These are phyloP conservation scores for Darevskia mixta DNA, from an alignment of 2,797 vertebrate species.

Conservation along the genomic window DNA sequence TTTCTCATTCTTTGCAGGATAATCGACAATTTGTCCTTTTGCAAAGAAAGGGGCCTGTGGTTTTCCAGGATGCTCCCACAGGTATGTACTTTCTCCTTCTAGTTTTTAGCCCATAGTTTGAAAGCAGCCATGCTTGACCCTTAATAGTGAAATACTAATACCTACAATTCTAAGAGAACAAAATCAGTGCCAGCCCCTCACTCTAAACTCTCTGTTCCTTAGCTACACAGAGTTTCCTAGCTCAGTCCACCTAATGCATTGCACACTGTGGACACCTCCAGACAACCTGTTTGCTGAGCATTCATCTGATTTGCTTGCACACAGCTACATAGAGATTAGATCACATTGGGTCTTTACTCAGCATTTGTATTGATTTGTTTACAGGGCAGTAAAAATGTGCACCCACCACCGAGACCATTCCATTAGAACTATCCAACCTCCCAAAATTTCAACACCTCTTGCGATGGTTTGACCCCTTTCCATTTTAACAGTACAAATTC, in stretches of 20 bases:
- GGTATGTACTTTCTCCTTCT: not conserved
- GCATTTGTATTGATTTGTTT: too few relatives aligned
- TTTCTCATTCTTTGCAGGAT: not conserved
- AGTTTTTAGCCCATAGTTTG: not conserved
- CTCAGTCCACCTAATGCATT: not conserved
- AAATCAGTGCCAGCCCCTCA: not conserved
- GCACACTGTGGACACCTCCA: not conserved
- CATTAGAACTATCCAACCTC: too few relatives aligned
- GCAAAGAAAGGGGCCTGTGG: not conserved
- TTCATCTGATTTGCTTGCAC: too few relatives aligned
- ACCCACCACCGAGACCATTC: too few relatives aligned
- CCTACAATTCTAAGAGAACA: not conserved
- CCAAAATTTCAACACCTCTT: too few relatives aligned
- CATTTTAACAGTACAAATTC: too few relatives aligned
- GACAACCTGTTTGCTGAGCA: too few relatives aligned
- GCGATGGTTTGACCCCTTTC: too few relatives aligned
- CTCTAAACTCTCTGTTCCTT: not conserved
- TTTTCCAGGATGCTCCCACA: not conserved
- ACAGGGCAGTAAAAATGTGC: too few relatives aligned
- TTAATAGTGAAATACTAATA: not conserved
- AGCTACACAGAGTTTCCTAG: not conserved
- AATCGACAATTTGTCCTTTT: not conserved
- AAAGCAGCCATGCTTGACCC: not conserved
- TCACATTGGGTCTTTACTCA: too few relatives aligned
- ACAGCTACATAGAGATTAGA: too few relatives aligned